Conservation (phyloP, 2,888 invertebrate genomes). For the Bimastos eiseni region DNA sequence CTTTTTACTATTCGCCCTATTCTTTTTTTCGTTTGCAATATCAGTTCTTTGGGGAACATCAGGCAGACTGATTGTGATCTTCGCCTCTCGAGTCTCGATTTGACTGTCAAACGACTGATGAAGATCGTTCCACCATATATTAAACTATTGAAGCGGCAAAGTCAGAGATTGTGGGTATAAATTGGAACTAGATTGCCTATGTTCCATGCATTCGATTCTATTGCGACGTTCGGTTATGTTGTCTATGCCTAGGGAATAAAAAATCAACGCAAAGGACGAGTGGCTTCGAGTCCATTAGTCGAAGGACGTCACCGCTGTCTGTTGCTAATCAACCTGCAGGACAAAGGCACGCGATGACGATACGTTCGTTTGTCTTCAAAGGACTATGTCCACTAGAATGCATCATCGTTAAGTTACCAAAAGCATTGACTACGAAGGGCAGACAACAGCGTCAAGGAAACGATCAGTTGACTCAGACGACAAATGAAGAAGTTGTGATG, state of each 20-base stretch:
- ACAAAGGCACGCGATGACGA: neutral
- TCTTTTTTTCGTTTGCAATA: neutral
- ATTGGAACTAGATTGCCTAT: neutral
- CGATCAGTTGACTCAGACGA: neutral
- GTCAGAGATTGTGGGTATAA: neutral
- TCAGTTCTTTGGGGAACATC: no score
- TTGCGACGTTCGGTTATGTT: neutral
- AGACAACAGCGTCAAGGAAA: neutral
- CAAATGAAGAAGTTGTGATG: neutral
- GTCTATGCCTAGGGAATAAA: no score
- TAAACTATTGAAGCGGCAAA: no score
- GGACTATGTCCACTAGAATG: neutral
- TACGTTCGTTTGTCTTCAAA: neutral
- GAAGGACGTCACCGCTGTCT: neutral
- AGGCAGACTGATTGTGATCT: neutral
- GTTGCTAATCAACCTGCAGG: neutral
- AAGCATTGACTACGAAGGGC: neutral
- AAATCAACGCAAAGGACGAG: no score
- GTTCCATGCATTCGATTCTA: neutral
- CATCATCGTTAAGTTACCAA: neutral
- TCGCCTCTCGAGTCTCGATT: neutral
- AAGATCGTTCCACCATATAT: neutral
- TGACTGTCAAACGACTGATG: neutral
- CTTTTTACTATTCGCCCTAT: no score
- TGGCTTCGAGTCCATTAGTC: neutral